A percentile compares a stretch with the other conserved stretches of the same genome.
phyloP scores from a whole-genome alignment of 1,140 invertebrate species.

The Melitaea cinxia region DNA sequence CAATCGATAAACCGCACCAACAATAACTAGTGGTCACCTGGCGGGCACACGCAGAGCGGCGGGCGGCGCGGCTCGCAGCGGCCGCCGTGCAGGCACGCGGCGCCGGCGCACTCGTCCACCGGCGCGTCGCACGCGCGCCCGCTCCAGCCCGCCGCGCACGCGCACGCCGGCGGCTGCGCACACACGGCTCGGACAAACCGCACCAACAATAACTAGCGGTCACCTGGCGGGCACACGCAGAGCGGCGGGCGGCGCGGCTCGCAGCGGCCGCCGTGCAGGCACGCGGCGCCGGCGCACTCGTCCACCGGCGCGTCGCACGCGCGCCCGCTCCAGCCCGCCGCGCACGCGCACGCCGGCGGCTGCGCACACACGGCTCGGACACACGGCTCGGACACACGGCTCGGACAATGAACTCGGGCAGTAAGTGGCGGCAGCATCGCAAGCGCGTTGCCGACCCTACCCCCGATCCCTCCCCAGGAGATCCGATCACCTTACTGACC shows the following conservation, averaged over 20 bases:
- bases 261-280: slow-evolving; percentile 91
- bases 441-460: no score
- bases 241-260: slow-evolving; percentile 86
- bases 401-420: no score
- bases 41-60: slow-evolving; percentile 85
- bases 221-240: slow-evolving; percentile 84
- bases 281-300: slow-evolving; percentile 86
- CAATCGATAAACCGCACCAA: no score
- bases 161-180: slow-evolving; percentile 50
- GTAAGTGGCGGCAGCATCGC: no score
- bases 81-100: slow-evolving; percentile 89
- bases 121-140: slow-evolving; percentile 92
- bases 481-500: no score
- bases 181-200: no score
- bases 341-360: slow-evolving; percentile 59
- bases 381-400: no score
- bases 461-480: no score
- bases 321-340: slow-evolving; percentile 89
- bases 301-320: slow-evolving; percentile 93
- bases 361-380: slow-evolving; percentile 21
- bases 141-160: slow-evolving; percentile 86
- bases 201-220: no score
- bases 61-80: slow-evolving; percentile 89
- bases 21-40: no score
- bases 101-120: slow-evolving; percentile 89